Evolutionary conservation across 2,113 vertebrate genomes (phyloP).

Genomic region (Melanerpes formicivorus): DNA sequence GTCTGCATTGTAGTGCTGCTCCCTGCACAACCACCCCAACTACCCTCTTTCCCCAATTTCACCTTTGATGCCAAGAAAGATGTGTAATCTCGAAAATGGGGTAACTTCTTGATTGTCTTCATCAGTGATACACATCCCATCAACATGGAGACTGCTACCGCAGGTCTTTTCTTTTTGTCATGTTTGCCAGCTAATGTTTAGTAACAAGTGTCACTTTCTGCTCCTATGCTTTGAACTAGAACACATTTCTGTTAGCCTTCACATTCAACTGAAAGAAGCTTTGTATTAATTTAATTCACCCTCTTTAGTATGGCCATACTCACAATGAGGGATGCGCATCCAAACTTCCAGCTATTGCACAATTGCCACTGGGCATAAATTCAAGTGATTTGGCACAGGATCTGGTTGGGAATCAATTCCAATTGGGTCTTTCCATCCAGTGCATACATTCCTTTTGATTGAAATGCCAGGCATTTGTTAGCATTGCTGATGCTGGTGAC

Average conservation of each 20-base stretch:
- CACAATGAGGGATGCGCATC: conserved; percentile 53
- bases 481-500: conserved; percentile 38
- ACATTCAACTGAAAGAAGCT: conserved; percentile 66
- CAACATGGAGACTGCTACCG: neutral
- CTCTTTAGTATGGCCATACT: conserved; percentile 65
- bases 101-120: neutral
- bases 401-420: conserved; percentile 51
- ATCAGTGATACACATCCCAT: neutral
- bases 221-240: conserved; percentile 72
- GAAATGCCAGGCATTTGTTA: conserved; percentile 65
- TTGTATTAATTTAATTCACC: conserved; percentile 76
- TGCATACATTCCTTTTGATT: conserved; percentile 62
- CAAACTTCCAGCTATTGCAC: conserved; percentile 70
- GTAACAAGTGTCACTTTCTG: conserved; percentile 75
- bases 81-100: neutral
- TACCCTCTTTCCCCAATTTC: neutral
- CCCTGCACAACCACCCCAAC: no score
- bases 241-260: conserved; percentile 70
- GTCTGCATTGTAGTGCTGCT: neutral
- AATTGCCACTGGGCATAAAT: conserved; percentile 71
- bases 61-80: neutral
- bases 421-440: conserved; percentile 60
- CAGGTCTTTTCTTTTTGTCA: neutral
- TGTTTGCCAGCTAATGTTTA: conserved; percentile 74
- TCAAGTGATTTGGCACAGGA: conserved; percentile 70